Evolutionary conservation across 1,140 invertebrate species (phyloP), one percentile per base, ranked within the genome.

Genomic region (Laodelphax striatellus): DNA sequence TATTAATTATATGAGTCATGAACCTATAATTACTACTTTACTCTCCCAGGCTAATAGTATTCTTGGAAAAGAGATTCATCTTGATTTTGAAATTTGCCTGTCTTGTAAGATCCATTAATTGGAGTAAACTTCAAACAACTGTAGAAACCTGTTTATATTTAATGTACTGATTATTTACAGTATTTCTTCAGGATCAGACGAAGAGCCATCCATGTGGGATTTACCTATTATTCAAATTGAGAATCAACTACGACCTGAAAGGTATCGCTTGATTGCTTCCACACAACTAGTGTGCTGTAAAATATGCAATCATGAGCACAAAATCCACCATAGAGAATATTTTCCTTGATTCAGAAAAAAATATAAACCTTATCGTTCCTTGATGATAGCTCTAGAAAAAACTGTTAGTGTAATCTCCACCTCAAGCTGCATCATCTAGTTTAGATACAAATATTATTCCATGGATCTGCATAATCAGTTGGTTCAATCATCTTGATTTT

Each of bases 161-260:
- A 38, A 38, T 38, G 10, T 9, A 38, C 34, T 38, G 34, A 50
- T 50, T 50, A 53, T 24, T 60, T 60, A 41, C 59, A 60, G 59
- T 55, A 34, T 52, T 19, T 70, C 72, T 70, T 75, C 75, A 69
- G 75, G 76, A 68, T 74, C 73, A 69, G 75, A 73, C 71, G 73
- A 73, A 67, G 73, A 76, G 65, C 75, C 75, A 74, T 73, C 69
- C 71, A 71, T 72, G 59, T 77, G 76, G 76, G 77, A 78, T 73
- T 76, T 70, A 66, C 77, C 76, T 67, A 70, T 78, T 70, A 74
- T 72, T 73, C 73, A 75, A 70, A 71, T 77, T 67, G 74, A 78
- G 72, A 76, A 74, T 73, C 75, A 79, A 70, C 72, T 75, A 69
- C 74, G 73, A 28, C 72, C 73, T 60, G 28, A 57, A 64, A 70